Evolutionary conservation across 2,888 invertebrate genomes (phyloP).

Genomic region (Catocala fraxini): DNA sequence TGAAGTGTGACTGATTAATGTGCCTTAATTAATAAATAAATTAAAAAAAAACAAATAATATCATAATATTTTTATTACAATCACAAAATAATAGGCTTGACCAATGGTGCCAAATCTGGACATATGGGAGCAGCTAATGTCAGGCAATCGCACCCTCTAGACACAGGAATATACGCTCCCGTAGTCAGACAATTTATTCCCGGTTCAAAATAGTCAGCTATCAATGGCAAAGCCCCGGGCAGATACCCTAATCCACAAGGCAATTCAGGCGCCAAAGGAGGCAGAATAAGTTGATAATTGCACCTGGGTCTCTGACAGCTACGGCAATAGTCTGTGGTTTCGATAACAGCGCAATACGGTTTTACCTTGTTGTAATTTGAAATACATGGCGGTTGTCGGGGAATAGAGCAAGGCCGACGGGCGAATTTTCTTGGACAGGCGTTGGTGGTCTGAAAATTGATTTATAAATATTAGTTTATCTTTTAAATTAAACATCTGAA

Average conservation of each 20-base stretch:
- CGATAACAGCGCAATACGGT: conserved; percentile 27
- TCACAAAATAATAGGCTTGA: conserved; percentile 60
- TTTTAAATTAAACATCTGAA: no score
- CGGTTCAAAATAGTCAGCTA: conserved; percentile 51
- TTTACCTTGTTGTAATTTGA: conserved; percentile 33
- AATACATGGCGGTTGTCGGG: conserved; percentile 23
- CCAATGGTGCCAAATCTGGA: conserved; percentile 54
- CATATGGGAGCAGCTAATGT: conserved; percentile 58
- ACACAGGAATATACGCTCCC: conserved; percentile 52
- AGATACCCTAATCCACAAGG: conserved; percentile 62
- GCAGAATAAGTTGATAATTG: conserved; percentile 55
- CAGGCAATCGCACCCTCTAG: conserved; percentile 48
- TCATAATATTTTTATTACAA: neutral
- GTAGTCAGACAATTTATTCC: conserved; percentile 36
- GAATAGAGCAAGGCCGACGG: conserved; percentile 11
- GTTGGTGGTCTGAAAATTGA: conserved; percentile 33
- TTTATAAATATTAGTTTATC: no score
- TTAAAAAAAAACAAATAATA: neutral
- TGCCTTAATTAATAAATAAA: no score
- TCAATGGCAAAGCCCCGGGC: conserved; percentile 57
- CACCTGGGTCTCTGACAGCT: conserved; percentile 15
- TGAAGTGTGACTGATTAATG: no score
- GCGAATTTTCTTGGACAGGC: conserved; percentile 18
- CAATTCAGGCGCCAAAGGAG: conserved; percentile 59
- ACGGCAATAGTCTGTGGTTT: conserved; percentile 18